phyloP scores from a whole-genome alignment of 2,113 vertebrate species.

The Poicephalus gulielmi region DNA sequence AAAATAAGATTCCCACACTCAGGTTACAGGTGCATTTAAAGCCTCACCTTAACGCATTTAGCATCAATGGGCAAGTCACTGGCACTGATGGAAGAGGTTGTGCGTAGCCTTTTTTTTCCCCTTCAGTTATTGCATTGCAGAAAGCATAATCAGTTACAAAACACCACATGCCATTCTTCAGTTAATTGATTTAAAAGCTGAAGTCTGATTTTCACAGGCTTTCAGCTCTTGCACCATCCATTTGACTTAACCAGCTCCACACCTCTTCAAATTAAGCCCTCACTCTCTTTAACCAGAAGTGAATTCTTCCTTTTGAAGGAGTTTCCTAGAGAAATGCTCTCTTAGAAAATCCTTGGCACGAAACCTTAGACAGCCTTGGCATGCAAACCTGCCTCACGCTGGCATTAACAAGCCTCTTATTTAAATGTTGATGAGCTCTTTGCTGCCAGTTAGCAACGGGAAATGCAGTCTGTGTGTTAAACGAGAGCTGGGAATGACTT shows the following conservation, averaged over 20 bases:
- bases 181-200: conserved; percentile 52
- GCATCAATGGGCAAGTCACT: background rate
- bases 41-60: background rate
- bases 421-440: conserved; percentile 81
- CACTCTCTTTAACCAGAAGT: conserved; percentile 20
- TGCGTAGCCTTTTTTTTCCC: background rate
- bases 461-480: conserved; percentile 81
- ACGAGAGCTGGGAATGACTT: conserved; percentile 72
- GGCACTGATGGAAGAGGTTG: background rate
- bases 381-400: conserved; percentile 77
- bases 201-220: conserved; percentile 47
- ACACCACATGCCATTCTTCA: conserved; percentile 38
- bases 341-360: conserved; percentile 83
- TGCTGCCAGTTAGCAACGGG: conserved; percentile 79
- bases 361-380: conserved; percentile 79
- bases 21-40: background rate
- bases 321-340: conserved; percentile 83
- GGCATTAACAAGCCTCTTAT: conserved; percentile 81
- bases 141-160: conserved; percentile 34
- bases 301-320: conserved; percentile 74
- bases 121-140: conserved; percentile 2
- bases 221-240: conserved; percentile 43
- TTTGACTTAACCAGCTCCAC: conserved; percentile 60
- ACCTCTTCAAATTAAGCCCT: conserved; percentile 50
- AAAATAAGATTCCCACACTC: background rate